Evolutionary conservation across 2,113 vertebrate species (phyloP), one percentile per base, ranked within the genome.

Genomic region (Dolichotis patagonum): DNA sequence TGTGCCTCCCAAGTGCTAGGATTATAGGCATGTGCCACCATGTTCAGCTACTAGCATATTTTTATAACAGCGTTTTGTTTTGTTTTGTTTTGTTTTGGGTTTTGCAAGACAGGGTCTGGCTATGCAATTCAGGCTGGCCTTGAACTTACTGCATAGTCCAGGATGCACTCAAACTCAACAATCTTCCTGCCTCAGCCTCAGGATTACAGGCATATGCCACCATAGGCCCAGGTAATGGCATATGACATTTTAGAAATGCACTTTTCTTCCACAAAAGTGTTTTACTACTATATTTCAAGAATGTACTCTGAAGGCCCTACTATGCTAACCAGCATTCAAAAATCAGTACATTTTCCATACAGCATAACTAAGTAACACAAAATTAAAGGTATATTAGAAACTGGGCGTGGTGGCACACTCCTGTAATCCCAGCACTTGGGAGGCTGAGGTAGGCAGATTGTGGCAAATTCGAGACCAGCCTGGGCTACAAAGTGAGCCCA

Each of bases 231-330:
- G 69, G 9, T 41, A 73, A 77, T 2, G 78, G 19, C 65, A n/a
- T 43, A 11, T 22, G 30, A 73, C 60, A 89, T 90, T 69, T 90
- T 91, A 8, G 11, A 85, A 95, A 80, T 41, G 84, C 46, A 93
- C 24, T 73, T 85, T 81, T 90, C 54, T 17, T 73, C 3, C 63
- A 89, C 30, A 85, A 81, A 90, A 86, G 43, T 12, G 43, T 17
- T 81, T 87, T 83, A 73, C 38, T 85, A 93, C 41, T 32, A 56
- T 52, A 93, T 86, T 82, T 87, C 56, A 90, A 73, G 56, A 94
- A 87, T 26, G 5, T 73, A 56, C 41, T 49, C 56, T 87, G 26
- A 63, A 24, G 8, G n/a, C 28, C 35, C n/a, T n/a, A 69, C 41
- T 56, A 71, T 65, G 43, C n/a, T 93, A 86, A 63, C 12, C 26